phyloP scores from a whole-genome alignment of 2,113 vertebrate genomes.

The Coptodon bakossiorum region DNA sequence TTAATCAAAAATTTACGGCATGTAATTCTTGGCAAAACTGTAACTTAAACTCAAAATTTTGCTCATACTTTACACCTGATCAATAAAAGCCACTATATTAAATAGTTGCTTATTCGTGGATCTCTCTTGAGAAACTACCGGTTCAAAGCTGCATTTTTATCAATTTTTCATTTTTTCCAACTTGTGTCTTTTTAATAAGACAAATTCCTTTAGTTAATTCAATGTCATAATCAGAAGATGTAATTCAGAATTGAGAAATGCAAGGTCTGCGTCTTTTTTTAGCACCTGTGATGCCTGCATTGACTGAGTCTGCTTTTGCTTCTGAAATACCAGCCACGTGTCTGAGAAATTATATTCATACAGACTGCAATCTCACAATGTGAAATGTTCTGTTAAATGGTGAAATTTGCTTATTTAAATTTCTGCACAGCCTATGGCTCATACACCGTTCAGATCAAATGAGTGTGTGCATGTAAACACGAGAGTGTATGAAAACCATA shows the following conservation, averaged over 20 bases:
- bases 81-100: neutral
- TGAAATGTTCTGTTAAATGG: neutral
- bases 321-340: neutral
- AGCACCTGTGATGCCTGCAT: neutral
- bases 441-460: neutral
- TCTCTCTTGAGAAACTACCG: neutral
- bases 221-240: neutral
- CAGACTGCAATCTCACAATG: neutral
- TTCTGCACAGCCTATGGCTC: neutral
- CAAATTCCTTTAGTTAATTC: neutral
- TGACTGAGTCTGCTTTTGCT: neutral
- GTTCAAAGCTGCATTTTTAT: neutral
- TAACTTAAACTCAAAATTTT: neutral
- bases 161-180: neutral
- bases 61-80: neutral
- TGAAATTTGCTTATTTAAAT: neutral
- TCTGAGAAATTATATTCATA: neutral
- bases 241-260: neutral
- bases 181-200: neutral
- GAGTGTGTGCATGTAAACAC: neutral
- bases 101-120: rapidly evolving
- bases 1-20: rapidly evolving
- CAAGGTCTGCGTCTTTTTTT: neutral
- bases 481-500: neutral
- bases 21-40: neutral